These are phyloP conservation scores for Microhierax caerulescens DNA, from an alignment of 2,797 vertebrate species.

Conservation along the genomic window DNA sequence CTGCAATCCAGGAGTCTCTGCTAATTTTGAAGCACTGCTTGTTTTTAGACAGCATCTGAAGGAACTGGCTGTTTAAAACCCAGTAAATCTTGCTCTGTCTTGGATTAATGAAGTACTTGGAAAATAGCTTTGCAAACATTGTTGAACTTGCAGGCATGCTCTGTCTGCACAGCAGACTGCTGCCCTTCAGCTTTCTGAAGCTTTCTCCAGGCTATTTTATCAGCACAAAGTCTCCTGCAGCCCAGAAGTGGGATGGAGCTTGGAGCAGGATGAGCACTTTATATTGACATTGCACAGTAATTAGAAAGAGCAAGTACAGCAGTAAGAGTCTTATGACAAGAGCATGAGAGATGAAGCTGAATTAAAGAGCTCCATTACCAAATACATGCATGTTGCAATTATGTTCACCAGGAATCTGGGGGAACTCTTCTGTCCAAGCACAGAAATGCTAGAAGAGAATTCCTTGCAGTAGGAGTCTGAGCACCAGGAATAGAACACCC, in stretches of 20 bases:
- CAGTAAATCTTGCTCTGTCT: not conserved
- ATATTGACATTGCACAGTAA: not conserved
- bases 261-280: not conserved
- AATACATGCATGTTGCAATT: rapidly evolving
- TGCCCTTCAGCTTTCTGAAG: not conserved
- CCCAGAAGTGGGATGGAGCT: not conserved
- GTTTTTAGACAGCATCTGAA: not conserved
- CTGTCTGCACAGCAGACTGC: not conserved
- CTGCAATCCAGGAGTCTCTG: not conserved
- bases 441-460: not conserved
- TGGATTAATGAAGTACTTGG: not conserved
- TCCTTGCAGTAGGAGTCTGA: not conserved
- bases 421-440: not conserved
- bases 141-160: not conserved
- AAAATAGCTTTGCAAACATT: not conserved
- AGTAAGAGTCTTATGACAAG: not conserved
- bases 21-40: not conserved
- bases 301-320: not conserved
- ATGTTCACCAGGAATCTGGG: not conserved
- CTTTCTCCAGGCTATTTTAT: not conserved
- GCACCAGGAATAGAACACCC: not conserved
- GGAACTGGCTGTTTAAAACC: not conserved
- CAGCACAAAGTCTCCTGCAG: not conserved
- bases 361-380: not conserved
- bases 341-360: not conserved